Conservation (phyloP, 1,140 invertebrate species). For the Dendroctonus ponderosae region DNA sequence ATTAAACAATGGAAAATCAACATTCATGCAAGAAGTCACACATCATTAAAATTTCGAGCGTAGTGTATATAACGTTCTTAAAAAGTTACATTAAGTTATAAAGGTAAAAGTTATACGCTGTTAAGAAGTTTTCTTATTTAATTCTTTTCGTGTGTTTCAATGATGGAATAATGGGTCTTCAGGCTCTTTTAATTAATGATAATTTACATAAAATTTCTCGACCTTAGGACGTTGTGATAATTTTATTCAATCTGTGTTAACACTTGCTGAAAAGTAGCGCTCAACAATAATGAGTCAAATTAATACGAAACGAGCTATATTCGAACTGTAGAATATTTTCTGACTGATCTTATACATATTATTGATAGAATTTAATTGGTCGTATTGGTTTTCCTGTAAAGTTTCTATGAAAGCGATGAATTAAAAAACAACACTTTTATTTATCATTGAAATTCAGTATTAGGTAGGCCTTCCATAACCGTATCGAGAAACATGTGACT, state of each 20-base stretch:
- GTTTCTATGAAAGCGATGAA: too few species aligned
- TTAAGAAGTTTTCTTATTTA: neutral
- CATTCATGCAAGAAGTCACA: slow-evolving; percentile 31
- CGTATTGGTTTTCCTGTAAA: too few species aligned
- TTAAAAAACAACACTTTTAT: too few species aligned
- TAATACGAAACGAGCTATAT: too few species aligned
- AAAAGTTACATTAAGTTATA: slow-evolving; percentile 11
- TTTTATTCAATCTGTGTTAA: neutral
- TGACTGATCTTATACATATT: too few species aligned
- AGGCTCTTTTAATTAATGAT: neutral
- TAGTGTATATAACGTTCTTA: slow-evolving; percentile 6
- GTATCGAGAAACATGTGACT: neutral
- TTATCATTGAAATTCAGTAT: too few species aligned
- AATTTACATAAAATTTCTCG: neutral
- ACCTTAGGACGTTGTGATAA: neutral
- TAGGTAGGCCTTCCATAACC: too few species aligned
- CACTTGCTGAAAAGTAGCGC: neutral
- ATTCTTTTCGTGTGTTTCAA: neutral
- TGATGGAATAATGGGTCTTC: too few species aligned
- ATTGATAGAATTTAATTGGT: too few species aligned
- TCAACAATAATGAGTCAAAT: too few species aligned
- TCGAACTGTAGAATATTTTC: too few species aligned
- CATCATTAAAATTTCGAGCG: slow-evolving; percentile 22
- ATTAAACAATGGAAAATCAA: slow-evolving; percentile 34
- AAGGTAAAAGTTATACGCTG: neutral